These are phyloP conservation scores for Melitaea athalia DNA, from an alignment of 2,888 invertebrate species.

Conservation along the genomic window DNA sequence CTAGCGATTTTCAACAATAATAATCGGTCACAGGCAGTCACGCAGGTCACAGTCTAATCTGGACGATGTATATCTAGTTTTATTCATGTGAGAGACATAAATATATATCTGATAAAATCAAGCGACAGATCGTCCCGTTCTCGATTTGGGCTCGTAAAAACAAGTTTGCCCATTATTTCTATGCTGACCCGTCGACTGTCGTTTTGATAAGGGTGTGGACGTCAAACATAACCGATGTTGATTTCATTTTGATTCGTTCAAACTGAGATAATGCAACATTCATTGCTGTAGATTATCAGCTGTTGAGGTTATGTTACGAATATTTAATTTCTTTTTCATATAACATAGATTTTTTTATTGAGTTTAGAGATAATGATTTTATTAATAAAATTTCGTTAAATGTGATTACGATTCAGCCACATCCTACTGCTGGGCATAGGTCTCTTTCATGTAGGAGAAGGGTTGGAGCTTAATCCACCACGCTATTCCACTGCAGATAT, in stretches of 20 bases:
- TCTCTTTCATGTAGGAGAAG: no score
- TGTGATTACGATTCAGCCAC: no score
- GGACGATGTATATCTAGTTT: constrained; percentile 44
- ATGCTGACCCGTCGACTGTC: constrained; percentile 62
- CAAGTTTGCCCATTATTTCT: constrained; percentile 72
- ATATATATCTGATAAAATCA: constrained; percentile 54
- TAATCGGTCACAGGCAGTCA: constrained; percentile 39
- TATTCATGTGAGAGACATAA: constrained; percentile 49
- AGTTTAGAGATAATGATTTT: no score
- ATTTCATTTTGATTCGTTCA: constrained; percentile 77
- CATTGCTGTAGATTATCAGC: background rate
- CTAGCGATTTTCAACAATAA: constrained; percentile 37
- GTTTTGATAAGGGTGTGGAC: constrained; percentile 72
- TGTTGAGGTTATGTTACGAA: background rate
- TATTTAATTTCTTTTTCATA: no score
- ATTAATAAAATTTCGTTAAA: no score
- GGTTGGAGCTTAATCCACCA: no score
- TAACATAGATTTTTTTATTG: no score
- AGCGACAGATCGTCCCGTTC: constrained; percentile 47
- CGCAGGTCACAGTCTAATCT: no score
- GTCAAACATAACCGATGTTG: constrained; percentile 76
- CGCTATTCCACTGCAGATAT: no score
- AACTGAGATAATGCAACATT: constrained; percentile 60
- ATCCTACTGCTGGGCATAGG: no score
- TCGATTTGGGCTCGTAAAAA: constrained; percentile 51